Base-by-base conservation (phyloP, 2,113 vertebrate species). In the Halcyon malimbica region DNA sequence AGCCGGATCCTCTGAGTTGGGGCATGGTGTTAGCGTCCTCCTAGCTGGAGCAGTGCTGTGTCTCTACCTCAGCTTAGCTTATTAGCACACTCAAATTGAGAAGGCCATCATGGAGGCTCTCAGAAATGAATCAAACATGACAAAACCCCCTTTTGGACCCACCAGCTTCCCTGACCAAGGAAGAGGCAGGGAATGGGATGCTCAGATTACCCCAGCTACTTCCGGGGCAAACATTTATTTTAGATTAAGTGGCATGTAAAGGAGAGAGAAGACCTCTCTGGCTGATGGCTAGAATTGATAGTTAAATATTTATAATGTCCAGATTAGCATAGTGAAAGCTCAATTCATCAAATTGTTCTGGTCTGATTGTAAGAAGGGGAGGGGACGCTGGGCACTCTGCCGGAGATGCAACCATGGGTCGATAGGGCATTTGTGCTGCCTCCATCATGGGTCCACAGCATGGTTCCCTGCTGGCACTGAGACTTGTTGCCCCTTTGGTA, bases 231-330 rank as follows among this genome's bases (percentile, higher is more conserved):
- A 96, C 97, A 75, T 98, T 98, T 97, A 96, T 97, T 98, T 98
- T 97, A 97, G 97, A 97, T 98, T 96, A 97, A 97, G 97, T 96
- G 96, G 91, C 94, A 87, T 74, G 96, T 96, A 96, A 97, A 97
- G 97, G 83, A 93, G 94, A 97, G 89, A 44, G 82, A 84, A 95
- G 75, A 74, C 79, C 81, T 97, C 95, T 96, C 95, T 96, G 97
- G 95, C 97, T 98, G 97, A 95, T 98, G 98, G 97, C 96, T 97
- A 94, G 94, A 92, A 91, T 75, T 97, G 96, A 93, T 97, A 96
- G 98, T 98, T 98, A 98, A 98, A 98, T 98, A 98, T 98, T 98
- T 98, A 98, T 99, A 97, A 97, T 90, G 95, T 97, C 96, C 97
- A 96, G 98, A 98, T 99, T 98, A 98, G 98, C 98, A 98, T 98